A percentile compares a stretch with the other conserved stretches of the same genome.
Conservation (phyloP, 2,113 vertebrate genomes). For the Danionella cerebrum region DNA sequence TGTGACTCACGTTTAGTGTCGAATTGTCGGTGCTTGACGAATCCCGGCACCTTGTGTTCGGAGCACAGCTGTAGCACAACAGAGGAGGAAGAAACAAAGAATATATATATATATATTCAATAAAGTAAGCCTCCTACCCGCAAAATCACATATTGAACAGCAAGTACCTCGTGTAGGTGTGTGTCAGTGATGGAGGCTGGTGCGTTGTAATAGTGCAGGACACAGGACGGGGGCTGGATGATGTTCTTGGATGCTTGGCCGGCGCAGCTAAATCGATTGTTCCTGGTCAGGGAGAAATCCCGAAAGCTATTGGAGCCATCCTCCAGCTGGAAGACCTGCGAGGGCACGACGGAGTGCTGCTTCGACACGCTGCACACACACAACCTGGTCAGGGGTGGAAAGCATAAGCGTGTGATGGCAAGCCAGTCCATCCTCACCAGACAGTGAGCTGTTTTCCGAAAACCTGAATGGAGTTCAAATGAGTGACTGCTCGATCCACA, state of each 20-base stretch:
- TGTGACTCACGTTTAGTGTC: slow-evolving; percentile 94
- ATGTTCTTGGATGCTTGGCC: slow-evolving; percentile 96
- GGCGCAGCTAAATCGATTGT: slow-evolving; percentile 93
- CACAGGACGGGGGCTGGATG: slow-evolving; percentile 92
- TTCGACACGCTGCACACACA: slow-evolving; percentile 25
- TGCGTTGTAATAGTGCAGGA: slow-evolving; percentile 93
- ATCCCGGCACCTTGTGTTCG: slow-evolving; percentile 84
- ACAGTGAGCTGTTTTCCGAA: slow-evolving; percentile 95
- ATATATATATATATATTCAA: too few species aligned
- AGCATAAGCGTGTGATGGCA: neutral
- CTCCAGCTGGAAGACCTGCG: slow-evolving; percentile 80
- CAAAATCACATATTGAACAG: too few species aligned
- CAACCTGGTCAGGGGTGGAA: too few species aligned
- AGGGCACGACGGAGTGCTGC: slow-evolving; percentile 85
- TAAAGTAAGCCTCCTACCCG: too few species aligned
- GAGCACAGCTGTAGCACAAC: slow-evolving; percentile 78
- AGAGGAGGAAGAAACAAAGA: too few species aligned
- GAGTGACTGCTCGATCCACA: slow-evolving; percentile 92
- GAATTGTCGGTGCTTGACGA: slow-evolving; percentile 95
- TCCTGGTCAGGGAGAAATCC: slow-evolving; percentile 95
- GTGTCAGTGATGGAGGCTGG: slow-evolving; percentile 86
- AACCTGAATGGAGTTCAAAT: slow-evolving; percentile 93
- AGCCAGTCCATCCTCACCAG: slow-evolving; percentile 68
- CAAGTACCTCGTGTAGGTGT: slow-evolving; percentile 81
- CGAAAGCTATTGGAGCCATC: slow-evolving; percentile 80